These are phyloP conservation scores for Lasioglossum baleicum DNA, from an alignment of 1,140 invertebrate genomes.

Conservation along the genomic window DNA sequence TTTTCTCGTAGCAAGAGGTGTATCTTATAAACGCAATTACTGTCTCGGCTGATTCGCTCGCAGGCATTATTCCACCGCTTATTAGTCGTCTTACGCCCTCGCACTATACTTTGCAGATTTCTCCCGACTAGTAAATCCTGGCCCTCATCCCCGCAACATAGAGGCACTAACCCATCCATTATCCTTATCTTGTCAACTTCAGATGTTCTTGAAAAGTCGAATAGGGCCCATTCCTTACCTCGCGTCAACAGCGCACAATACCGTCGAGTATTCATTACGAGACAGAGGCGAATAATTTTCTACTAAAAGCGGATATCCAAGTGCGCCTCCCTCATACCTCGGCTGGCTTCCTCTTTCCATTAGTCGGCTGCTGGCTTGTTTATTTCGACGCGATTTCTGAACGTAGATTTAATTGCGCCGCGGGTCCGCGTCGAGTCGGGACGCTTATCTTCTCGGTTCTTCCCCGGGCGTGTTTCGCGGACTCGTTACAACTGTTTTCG, in stretches of 20 bases:
- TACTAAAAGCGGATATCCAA: constrained; percentile 37
- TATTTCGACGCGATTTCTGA: constrained; percentile 34
- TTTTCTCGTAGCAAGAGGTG: not conserved
- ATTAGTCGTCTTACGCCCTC: not conserved
- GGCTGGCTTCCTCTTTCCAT: constrained; percentile 24
- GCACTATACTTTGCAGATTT: not conserved
- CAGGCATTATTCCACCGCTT: not conserved
- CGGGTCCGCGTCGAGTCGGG: not conserved
- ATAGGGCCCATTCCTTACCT: constrained; percentile 24
- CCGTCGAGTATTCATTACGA: constrained; percentile 21
- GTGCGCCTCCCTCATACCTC: not conserved
- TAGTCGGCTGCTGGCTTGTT: constrained; percentile 20
- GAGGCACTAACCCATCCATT: constrained; percentile 11
- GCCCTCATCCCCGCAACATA: not conserved
- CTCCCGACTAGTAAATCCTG: not conserved
- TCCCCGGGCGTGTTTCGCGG: not conserved
- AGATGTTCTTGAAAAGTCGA: constrained; percentile 14
- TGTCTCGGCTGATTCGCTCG: not conserved
- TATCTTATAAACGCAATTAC: not conserved
- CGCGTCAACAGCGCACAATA: constrained; percentile 27
- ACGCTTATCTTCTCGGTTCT: not conserved
- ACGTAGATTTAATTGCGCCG: constrained; percentile 28
- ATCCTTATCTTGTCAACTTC: constrained; percentile 26
- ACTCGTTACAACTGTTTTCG: constrained; percentile 12
- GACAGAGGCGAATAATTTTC: constrained; percentile 32